Conservation (phyloP, 1,140 invertebrate species). For the Drosophila littoralis region DNA sequence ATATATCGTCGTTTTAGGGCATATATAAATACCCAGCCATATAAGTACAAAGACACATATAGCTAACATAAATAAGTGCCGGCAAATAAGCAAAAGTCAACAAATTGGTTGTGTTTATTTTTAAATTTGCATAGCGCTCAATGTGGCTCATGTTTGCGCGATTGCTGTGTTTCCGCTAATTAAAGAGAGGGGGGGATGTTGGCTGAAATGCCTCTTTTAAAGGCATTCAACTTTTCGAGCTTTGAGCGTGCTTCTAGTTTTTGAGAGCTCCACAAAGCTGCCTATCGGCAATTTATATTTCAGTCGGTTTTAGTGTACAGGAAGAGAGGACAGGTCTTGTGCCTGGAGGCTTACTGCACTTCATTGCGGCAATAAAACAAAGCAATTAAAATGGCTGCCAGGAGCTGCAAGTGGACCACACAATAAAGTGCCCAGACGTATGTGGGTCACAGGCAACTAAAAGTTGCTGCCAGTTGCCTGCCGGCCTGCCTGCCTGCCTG, state of each 20-base stretch:
- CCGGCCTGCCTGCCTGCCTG: slow-evolving; percentile 17
- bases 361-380: slow-evolving; percentile 68
- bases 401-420: slow-evolving; percentile 20
- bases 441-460: slow-evolving; percentile 64
- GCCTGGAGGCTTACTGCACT: slow-evolving; percentile 19
- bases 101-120: slow-evolving; percentile 67
- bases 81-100: slow-evolving; percentile 57
- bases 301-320: slow-evolving; percentile 10
- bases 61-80: slow-evolving; percentile 7
- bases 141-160: slow-evolving; percentile 49
- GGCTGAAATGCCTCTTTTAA: slow-evolving; percentile 1
- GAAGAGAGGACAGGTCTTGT: neutral
- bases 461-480: slow-evolving; percentile 54
- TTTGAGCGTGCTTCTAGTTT: slow-evolving; percentile 4
- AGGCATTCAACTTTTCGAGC: slow-evolving; percentile 16
- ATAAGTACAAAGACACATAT: slow-evolving; percentile 21
- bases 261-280: neutral
- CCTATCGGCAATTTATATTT: slow-evolving; percentile 16
- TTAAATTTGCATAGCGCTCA: slow-evolving; percentile 63
- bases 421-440: slow-evolving; percentile 46
- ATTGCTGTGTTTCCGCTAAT: slow-evolving; percentile 55
- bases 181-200: slow-evolving; percentile 16
- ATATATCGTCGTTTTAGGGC: slow-evolving; percentile 41
- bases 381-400: slow-evolving; percentile 73
- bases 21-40: slow-evolving; percentile 51